A percentile compares a stretch with the other conserved stretches of the same genome.
Conservation (phyloP, 2,888 invertebrate genomes). For the Ectobius pallidus region DNA sequence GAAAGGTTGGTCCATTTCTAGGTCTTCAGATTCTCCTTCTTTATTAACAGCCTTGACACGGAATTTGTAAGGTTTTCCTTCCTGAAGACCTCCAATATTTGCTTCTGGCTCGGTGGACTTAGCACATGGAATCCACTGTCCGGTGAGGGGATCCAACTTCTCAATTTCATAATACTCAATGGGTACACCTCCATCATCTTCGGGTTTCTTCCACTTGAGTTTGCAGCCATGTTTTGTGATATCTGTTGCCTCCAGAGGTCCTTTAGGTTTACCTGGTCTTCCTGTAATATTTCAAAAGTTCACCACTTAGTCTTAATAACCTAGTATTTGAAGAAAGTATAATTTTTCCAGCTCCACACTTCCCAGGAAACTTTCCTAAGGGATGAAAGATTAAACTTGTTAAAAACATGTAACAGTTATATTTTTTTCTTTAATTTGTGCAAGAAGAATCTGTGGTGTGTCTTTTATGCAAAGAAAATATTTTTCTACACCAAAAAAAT, state of each 20-base stretch:
- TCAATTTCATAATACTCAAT: conserved; percentile 96
- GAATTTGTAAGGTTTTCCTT: conserved; percentile 98
- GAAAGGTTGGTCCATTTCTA: conserved; percentile 92
- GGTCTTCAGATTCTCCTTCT: conserved; percentile 96
- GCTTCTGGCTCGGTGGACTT: conserved; percentile 86
- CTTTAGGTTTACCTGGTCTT: conserved; percentile 60
- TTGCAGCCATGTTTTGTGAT: conserved; percentile 92
- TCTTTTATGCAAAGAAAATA: too few relatives aligned
- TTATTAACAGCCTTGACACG: conserved; percentile 97
- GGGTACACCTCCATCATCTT: conserved; percentile 94
- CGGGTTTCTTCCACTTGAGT: conserved; percentile 90
- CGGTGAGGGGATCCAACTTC: conserved; percentile 89
- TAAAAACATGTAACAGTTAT: too few relatives aligned
- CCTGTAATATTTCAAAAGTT: conserved; percentile 47
- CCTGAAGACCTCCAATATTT: conserved; percentile 81
- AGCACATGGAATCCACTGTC: conserved; percentile 92
- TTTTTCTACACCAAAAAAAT: too few relatives aligned
- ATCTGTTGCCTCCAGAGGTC: conserved; percentile 86
- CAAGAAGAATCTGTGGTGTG: too few relatives aligned
- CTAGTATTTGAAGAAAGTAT: too few relatives aligned
- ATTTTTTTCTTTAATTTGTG: too few relatives aligned
- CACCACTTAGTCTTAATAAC: too few relatives aligned
- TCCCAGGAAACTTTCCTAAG: too few relatives aligned
- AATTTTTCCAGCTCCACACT: too few relatives aligned
- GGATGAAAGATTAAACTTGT: too few relatives aligned